Evolutionary conservation across 2,888 invertebrate genomes (phyloP), one percentile per base, ranked within the genome.

Genomic region (Neuroscelio doddi): DNA sequence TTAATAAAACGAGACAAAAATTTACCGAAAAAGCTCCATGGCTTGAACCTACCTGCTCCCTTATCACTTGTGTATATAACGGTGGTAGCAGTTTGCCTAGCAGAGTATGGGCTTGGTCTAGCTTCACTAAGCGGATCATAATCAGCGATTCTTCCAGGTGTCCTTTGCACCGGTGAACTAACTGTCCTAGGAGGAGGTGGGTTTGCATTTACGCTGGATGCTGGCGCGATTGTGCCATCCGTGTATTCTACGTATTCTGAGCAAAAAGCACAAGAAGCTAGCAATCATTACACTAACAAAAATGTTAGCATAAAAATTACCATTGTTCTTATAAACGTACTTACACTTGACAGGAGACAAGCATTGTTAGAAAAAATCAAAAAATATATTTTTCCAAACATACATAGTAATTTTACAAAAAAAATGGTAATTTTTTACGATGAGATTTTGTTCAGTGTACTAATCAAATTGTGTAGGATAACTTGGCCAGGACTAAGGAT

Each of bases 51-150:
- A 86, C 91, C 90, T 82, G 89, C 88, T 68, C 90, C 90, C 77
- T 88, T 88, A 82, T 92, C 91, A 38, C 92, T 92, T 74, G 94
- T 94, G 85, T 95, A 95, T 77, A 95, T 94, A 70, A 95, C 88
- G 14, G 94, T 94, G 47, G 94, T 92, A 1, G 92, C 92, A 72
- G 86, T 85, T 75, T 92, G 91, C 74, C 93, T 87, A 63, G 91
- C 90, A 2, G 93, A 91, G 79, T 92, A 92, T 0, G 92, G 91
- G 63, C 92, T 87, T 10, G 91, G 91, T 42, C 91, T 78, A 44
- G 82, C 90, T 77, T 92, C 92, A 71, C 88, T 89, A 68, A 91
- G 85, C 1, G 93, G 93, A 82, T 94, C 93, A 77, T 93, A 93
- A 78, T 94, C 93, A 69, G 92, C 92, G 71, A 93, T 93, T 86